Evolutionary conservation across 2,888 invertebrate species (phyloP).

Genomic region (Melanargia galathea): DNA sequence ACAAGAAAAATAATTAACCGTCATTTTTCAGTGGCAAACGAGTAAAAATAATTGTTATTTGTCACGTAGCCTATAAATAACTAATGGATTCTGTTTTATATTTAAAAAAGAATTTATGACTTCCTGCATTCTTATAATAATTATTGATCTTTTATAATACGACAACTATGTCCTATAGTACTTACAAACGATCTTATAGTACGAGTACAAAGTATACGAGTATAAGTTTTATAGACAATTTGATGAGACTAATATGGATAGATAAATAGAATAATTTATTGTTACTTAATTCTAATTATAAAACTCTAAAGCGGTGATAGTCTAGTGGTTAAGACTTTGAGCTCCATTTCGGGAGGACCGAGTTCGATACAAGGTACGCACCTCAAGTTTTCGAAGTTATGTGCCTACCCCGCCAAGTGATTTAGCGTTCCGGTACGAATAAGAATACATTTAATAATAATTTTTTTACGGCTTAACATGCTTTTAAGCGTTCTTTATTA

Average conservation of each 20-base stretch:
- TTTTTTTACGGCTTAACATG: constrained; percentile 29
- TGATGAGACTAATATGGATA: neutral
- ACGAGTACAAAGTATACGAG: no score
- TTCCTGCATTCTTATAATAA: constrained; percentile 3
- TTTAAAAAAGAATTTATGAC: constrained; percentile 9
- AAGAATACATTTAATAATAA: constrained; percentile 21
- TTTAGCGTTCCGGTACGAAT: no score
- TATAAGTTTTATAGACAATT: constrained; percentile 5
- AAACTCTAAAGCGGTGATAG: no score
- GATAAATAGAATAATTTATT: no score
- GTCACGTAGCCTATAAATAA: constrained; percentile 18
- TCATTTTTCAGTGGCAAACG: constrained; percentile 27
- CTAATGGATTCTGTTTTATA: constrained; percentile 20
- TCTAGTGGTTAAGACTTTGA: no score
- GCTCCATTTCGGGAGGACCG: no score
- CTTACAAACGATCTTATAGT: no score
- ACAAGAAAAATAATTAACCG: constrained; percentile 33
- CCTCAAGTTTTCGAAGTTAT: no score
- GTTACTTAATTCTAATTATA: no score
- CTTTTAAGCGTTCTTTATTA: constrained; percentile 25
- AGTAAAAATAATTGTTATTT: constrained; percentile 32
- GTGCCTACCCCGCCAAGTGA: no score
- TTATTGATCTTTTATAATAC: neutral
- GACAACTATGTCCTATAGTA: neutral
- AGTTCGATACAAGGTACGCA: no score